These are phyloP conservation scores for Allophyes oxyacanthae DNA, from an alignment of 2,888 invertebrate species.

Conservation along the genomic window DNA sequence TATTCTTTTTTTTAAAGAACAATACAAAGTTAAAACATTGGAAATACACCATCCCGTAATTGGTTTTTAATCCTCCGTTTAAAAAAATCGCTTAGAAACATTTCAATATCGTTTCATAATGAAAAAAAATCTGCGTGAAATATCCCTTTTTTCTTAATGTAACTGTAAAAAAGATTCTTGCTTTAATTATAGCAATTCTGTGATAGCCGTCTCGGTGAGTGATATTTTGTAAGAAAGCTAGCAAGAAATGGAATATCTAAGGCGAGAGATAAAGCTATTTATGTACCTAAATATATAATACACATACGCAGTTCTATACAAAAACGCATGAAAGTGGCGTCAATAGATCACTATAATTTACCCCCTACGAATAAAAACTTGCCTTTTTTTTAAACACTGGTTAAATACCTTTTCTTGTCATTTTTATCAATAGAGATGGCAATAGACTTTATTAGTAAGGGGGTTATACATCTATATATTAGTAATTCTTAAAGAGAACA, in stretches of 20 bases:
- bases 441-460: too few relatives aligned
- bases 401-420: too few relatives aligned
- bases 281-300: too few relatives aligned
- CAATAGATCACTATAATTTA: too few relatives aligned
- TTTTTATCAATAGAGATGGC: too few relatives aligned
- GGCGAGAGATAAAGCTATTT: constrained; percentile 51
- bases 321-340: too few relatives aligned
- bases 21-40: constrained; percentile 22
- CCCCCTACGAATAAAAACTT: too few relatives aligned
- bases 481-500: too few relatives aligned
- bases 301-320: too few relatives aligned
- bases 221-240: constrained; percentile 30
- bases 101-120: constrained; percentile 25
- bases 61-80: constrained; percentile 37
- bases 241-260: constrained; percentile 40
- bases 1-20: constrained; percentile 1
- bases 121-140: constrained; percentile 8
- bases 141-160: background rate
- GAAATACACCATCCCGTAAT: constrained; percentile 24
- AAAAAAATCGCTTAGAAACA: constrained; percentile 28
- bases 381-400: too few relatives aligned
- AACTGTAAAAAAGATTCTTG: constrained; percentile 3
- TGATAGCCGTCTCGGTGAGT: constrained; percentile 23
- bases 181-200: constrained; percentile 21
- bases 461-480: too few relatives aligned